A percentile compares a stretch with the other conserved stretches of the same genome.
phyloP scores from a whole-genome alignment of 2,113 vertebrate species.

The Xyliphius kryptos region DNA sequence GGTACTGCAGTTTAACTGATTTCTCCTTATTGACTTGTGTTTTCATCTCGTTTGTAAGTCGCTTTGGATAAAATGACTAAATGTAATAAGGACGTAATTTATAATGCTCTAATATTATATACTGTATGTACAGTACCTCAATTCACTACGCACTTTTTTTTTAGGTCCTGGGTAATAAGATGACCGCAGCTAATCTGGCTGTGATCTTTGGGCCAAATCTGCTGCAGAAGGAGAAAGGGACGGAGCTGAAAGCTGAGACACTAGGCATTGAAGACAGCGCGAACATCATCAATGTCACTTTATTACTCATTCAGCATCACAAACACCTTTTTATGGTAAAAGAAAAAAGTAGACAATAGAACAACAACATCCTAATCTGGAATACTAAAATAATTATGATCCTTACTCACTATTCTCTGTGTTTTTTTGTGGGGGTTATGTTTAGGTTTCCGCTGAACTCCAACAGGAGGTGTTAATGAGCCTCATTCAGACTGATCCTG shows the following conservation, averaged over 20 bases:
- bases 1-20: no score
- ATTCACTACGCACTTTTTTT: background rate
- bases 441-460: slow-evolving; percentile 77
- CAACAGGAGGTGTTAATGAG: slow-evolving; percentile 80
- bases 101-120: no score
- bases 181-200: slow-evolving; percentile 85
- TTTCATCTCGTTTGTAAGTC: no score
- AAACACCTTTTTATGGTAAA: slow-evolving; percentile 73
- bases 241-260: slow-evolving; percentile 54
- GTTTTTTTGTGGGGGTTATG: background rate
- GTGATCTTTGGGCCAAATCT: slow-evolving; percentile 87
- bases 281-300: slow-evolving; percentile 75
- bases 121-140: no score
- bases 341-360: no score
- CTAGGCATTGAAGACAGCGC: slow-evolving; percentile 77
- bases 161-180: slow-evolving; percentile 87
- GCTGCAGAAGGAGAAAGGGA: slow-evolving; percentile 69
- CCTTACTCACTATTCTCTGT: background rate
- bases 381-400: background rate
- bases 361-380: no score
- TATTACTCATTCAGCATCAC: slow-evolving; percentile 79
- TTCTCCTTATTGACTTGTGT: no score
- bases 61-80: no score
- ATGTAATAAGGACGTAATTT: no score
- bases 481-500: slow-evolving; percentile 83